Evolutionary conservation across 30 jellyfish, hydroid and myxozoan genomes (phyloP).

Genomic region (Calvadosia cruxmelitensis): DNA sequence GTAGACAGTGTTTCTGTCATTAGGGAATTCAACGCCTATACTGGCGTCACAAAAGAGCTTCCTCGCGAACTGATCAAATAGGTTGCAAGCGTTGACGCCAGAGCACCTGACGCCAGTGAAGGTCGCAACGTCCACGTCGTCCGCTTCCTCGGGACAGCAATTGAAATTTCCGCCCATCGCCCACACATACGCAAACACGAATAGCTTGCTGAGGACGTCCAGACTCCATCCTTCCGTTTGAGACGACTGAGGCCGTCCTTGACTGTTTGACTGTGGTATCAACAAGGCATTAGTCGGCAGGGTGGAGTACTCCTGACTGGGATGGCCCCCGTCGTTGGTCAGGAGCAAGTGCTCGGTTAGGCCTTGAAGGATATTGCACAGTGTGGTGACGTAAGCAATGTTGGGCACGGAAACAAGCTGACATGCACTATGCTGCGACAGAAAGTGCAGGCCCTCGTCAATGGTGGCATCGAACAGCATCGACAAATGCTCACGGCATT

Average conservation of each 20-base stretch:
- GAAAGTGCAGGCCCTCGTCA: conserved; percentile 57
- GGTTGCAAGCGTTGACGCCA: conserved; percentile 1
- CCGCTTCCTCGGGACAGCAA: conserved; percentile 64
- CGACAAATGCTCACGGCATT: conserved; percentile 42
- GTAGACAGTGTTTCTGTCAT: conserved; percentile 44
- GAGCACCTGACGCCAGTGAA: background rate
- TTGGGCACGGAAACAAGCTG: conserved; percentile 40
- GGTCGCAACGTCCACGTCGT: conserved; percentile 23
- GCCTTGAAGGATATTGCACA: conserved; percentile 51
- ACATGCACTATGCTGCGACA: conserved; percentile 25
- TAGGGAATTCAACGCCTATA: conserved; percentile 48
- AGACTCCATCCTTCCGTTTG: background rate
- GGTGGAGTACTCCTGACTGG: background rate
- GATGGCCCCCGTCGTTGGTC: background rate
- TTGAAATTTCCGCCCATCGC: conserved; percentile 73
- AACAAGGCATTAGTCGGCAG: background rate
- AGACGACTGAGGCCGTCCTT: background rate
- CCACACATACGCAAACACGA: conserved; percentile 58
- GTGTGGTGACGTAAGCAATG: conserved; percentile 43
- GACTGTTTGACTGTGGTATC: no score
- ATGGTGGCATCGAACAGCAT: conserved; percentile 50
- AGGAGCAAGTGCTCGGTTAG: conserved; percentile 22
- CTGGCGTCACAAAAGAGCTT: conserved; percentile 39
- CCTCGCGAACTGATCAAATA: conserved; percentile 50
- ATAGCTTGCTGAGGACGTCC: conserved; percentile 32